Evolutionary conservation across 2,888 invertebrate genomes (phyloP).

Genomic region (Phaonia tiefii): DNA sequence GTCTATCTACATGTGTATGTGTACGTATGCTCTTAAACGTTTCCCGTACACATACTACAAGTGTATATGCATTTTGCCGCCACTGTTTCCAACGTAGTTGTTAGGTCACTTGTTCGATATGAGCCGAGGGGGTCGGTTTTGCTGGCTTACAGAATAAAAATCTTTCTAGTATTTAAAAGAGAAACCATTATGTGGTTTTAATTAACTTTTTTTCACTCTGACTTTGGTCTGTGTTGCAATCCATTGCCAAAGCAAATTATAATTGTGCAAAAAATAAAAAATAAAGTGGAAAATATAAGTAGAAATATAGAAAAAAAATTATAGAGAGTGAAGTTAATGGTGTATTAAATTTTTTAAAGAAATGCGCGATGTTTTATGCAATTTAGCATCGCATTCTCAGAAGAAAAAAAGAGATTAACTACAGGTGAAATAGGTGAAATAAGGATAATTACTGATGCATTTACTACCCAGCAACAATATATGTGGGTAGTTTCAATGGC

Average conservation of each 20-base stretch:
- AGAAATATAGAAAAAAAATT: too few species aligned
- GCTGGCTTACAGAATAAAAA: slow-evolving; percentile 18
- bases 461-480: too few species aligned
- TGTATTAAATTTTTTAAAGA: slow-evolving; percentile 17
- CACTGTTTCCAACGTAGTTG: too few species aligned
- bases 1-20: too few species aligned
- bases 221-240: slow-evolving; percentile 1
- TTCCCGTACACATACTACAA: too few species aligned
- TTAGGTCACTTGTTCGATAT: too few species aligned
- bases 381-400: neutral
- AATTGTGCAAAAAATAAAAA: neutral
- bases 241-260: neutral
- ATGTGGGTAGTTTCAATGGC: too few species aligned
- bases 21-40: too few species aligned
- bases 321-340: slow-evolving; percentile 3
- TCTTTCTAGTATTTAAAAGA: slow-evolving; percentile 39
- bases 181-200: slow-evolving; percentile 54
- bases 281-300: neutral
- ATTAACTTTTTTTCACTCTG: slow-evolving; percentile 25
- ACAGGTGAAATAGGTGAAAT: too few species aligned
- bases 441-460: too few species aligned
- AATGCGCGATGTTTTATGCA: neutral
- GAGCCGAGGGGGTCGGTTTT: neutral
- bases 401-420: too few species aligned
- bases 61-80: too few species aligned